These are phyloP conservation scores for Parotocinclus haroldoi DNA, from an alignment of 2,797 vertebrate species.

Conservation along the genomic window DNA sequence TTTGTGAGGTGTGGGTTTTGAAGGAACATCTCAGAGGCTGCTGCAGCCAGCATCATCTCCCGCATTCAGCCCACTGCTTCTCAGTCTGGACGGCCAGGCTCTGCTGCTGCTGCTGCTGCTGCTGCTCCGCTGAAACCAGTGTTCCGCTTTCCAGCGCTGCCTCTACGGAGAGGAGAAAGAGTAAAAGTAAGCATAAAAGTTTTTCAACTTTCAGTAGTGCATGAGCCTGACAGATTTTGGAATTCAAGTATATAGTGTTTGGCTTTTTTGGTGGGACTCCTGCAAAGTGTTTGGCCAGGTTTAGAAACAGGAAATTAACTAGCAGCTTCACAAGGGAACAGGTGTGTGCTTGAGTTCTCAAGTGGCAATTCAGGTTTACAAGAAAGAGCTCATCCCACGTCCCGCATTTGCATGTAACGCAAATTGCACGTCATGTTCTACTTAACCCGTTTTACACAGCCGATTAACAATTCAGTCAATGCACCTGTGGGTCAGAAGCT, in stretches of 20 bases:
- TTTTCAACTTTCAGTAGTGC: too few species aligned
- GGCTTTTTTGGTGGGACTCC: too few species aligned
- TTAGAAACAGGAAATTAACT: too few species aligned
- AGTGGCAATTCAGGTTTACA: conserved; percentile 5
- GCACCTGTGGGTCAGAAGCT: conserved; percentile 23
- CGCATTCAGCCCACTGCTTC: conserved; percentile 5
- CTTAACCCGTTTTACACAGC: background rate
- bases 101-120: background rate
- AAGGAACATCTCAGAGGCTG: conserved; percentile 41
- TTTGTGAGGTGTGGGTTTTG: conserved; percentile 24
- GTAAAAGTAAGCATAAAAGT: too few species aligned
- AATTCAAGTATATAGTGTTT: too few species aligned
- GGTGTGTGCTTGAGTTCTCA: conserved; percentile 7
- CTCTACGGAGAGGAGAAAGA: too few species aligned
- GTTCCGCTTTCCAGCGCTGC: too few species aligned
- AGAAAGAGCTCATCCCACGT: background rate
- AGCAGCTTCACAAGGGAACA: too few species aligned
- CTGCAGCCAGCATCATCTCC: conserved; percentile 23
- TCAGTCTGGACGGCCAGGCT: conserved; percentile 16
- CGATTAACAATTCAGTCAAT: background rate
- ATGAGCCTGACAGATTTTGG: too few species aligned
- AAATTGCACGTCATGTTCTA: conserved; percentile 6
- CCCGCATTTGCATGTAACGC: conserved; percentile 9
- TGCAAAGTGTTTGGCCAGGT: too few species aligned
- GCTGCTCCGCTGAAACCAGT: background rate